phyloP scores from a whole-genome alignment of 2,113 vertebrate species.

The Chloropsis cyanopogon region DNA sequence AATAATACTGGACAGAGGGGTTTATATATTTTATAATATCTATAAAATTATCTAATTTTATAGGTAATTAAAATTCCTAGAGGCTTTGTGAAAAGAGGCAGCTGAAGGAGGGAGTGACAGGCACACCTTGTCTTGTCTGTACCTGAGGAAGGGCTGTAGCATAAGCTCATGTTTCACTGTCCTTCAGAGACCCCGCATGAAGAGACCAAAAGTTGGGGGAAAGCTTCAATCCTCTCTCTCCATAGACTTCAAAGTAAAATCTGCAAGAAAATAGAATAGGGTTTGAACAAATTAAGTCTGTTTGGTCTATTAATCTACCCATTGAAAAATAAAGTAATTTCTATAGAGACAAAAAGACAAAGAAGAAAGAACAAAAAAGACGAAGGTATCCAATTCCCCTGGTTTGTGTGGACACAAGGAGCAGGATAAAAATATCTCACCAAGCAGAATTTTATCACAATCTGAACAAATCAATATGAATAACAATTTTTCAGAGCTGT shows the following conservation, averaged over 20 bases:
- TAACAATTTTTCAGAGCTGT: not conserved
- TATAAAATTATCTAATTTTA: not conserved
- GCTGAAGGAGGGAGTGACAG: not conserved
- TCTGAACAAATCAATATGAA: not conserved
- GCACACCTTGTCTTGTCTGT: not conserved
- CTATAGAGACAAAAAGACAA: not conserved
- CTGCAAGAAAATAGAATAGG: not conserved
- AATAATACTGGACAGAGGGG: not conserved
- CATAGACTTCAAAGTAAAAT: not conserved
- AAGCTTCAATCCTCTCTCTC: not conserved
- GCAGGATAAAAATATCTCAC: not conserved
- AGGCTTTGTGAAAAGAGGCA: not conserved
- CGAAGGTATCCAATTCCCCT: not conserved
- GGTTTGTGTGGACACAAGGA: not conserved
- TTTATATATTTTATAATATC: not conserved
- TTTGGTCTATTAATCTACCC: not conserved
- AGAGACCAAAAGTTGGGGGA: not conserved
- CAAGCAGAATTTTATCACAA: not conserved
- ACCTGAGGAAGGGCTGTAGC: not conserved
- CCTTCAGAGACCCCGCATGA: not conserved
- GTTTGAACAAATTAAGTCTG: not conserved
- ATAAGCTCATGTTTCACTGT: not conserved
- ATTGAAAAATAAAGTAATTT: not conserved
- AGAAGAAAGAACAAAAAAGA: not conserved
- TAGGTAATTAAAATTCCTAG: not conserved